Conservation (phyloP, 2,113 vertebrate genomes). For the Prionailurus viverrinus region DNA sequence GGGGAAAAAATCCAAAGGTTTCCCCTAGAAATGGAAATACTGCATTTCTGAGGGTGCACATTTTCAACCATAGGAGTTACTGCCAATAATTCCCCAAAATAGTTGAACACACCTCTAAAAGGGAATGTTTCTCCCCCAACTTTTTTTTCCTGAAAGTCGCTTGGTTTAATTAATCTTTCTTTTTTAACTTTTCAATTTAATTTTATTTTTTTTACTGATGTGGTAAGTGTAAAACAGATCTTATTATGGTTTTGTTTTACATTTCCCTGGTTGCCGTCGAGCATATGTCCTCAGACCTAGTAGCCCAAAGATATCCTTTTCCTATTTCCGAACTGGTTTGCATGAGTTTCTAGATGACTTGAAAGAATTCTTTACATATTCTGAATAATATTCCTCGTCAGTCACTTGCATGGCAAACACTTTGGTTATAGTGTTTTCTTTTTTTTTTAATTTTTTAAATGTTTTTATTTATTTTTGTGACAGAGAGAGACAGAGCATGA, state of each 20-base stretch:
- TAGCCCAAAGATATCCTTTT: not conserved
- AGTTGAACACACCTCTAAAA: not conserved
- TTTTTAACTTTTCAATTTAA: too few species aligned
- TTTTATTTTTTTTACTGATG: too few species aligned
- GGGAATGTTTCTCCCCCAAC: not conserved
- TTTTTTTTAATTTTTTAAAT: too few species aligned
- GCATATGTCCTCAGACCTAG: too few species aligned
- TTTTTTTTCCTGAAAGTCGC: not conserved
- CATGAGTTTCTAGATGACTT: not conserved
- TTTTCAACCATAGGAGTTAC: fast-evolving
- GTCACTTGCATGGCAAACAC: not conserved
- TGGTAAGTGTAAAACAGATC: too few species aligned
- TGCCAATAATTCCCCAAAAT: not conserved
- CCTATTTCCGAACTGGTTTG: not conserved
- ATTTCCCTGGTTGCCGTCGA: not conserved
- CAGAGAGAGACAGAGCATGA: too few species aligned
- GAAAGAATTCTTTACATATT: not conserved
- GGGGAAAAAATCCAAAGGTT: not conserved
- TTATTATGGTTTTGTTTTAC: not conserved
- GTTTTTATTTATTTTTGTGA: too few species aligned
- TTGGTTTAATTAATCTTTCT: not conserved
- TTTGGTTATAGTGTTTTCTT: not conserved
- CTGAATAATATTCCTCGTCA: not conserved
- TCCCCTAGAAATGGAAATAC: not conserved
- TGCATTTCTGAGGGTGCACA: not conserved